These are phyloP conservation scores for Stenurella melanura DNA, from an alignment of 2,888 invertebrate species.

Conservation along the genomic window DNA sequence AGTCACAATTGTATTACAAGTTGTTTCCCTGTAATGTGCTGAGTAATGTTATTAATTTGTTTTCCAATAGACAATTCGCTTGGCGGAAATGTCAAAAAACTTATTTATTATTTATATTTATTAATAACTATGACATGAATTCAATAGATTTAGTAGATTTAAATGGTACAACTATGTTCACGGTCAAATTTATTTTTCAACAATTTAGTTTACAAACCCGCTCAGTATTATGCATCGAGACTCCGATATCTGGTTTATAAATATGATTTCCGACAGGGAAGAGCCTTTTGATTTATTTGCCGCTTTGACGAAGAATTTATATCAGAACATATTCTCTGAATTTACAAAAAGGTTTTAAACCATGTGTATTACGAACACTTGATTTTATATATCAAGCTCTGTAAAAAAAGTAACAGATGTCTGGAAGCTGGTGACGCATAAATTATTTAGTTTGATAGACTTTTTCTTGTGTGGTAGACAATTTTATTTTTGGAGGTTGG, in stretches of 20 bases:
- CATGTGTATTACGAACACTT: slow-evolving; percentile 35
- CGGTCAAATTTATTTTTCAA: not conserved
- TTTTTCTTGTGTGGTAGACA: not conserved
- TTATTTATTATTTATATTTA: too few relatives aligned
- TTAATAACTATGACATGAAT: too few relatives aligned
- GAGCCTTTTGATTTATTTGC: slow-evolving; percentile 40
- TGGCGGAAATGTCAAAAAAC: too few relatives aligned
- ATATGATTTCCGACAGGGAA: slow-evolving; percentile 43
- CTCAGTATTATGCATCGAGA: slow-evolving; percentile 15
- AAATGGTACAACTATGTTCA: too few relatives aligned
- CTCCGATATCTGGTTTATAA: slow-evolving; percentile 37
- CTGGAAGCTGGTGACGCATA: not conserved
- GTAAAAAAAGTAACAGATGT: slow-evolving; percentile 35
- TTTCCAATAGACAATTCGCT: too few relatives aligned
- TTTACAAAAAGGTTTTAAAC: slow-evolving; percentile 31
- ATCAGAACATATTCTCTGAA: slow-evolving; percentile 31
- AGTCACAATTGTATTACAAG: too few relatives aligned
- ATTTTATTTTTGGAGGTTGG: not conserved
- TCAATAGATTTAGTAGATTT: too few relatives aligned
- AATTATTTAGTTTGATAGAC: slow-evolving; percentile 11
- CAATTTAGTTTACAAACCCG: slow-evolving; percentile 2
- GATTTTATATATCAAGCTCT: slow-evolving; percentile 34
- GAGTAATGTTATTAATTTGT: too few relatives aligned
- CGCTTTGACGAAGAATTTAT: slow-evolving; percentile 42
- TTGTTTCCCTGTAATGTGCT: too few relatives aligned